Conservation (phyloP, 1,140 invertebrate species). For the Lasioglossum albipes region DNA sequence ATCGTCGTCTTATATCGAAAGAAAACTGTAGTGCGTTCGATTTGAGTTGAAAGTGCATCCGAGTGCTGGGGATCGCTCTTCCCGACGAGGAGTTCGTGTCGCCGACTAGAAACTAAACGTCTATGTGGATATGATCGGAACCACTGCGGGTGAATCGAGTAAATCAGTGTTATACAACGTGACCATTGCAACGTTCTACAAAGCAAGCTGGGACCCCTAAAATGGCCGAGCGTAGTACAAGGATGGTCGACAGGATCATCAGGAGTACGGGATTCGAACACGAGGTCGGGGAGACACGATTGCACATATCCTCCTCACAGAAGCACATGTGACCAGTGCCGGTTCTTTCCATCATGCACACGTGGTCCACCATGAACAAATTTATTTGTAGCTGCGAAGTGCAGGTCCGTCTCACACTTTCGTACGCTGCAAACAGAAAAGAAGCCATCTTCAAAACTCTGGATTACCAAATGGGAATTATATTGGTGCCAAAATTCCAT, state of each 20-base stretch:
- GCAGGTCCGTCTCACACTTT: constrained; percentile 93
- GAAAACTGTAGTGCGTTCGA: neutral
- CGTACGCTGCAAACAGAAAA: constrained; percentile 86
- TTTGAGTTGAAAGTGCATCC: too few species aligned
- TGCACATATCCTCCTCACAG: constrained; percentile 98
- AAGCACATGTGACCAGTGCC: constrained; percentile 98
- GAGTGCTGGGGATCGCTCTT: constrained; percentile 37
- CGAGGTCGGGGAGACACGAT: constrained; percentile 81
- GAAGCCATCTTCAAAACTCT: too few species aligned
- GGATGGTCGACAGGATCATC: constrained; percentile 70
- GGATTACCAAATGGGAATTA: too few species aligned
- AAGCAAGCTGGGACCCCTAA: constrained; percentile 76
- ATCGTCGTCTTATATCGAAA: too few species aligned
- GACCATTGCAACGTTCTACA: constrained; percentile 76
- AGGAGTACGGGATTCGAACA: constrained; percentile 70
- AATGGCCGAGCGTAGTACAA: constrained; percentile 67
- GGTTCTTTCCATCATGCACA: constrained; percentile 98
- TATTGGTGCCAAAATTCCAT: too few species aligned
- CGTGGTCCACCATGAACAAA: constrained; percentile 98
- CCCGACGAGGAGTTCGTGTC: constrained; percentile 40
- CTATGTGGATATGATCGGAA: constrained; percentile 53
- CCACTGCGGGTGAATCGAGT: constrained; percentile 54
- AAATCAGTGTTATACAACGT: constrained; percentile 62
- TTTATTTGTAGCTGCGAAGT: constrained; percentile 96
- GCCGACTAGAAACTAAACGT: constrained; percentile 47